Evolutionary conservation across 2,888 invertebrate genomes (phyloP).

Genomic region (Ernsta delagoae): DNA sequence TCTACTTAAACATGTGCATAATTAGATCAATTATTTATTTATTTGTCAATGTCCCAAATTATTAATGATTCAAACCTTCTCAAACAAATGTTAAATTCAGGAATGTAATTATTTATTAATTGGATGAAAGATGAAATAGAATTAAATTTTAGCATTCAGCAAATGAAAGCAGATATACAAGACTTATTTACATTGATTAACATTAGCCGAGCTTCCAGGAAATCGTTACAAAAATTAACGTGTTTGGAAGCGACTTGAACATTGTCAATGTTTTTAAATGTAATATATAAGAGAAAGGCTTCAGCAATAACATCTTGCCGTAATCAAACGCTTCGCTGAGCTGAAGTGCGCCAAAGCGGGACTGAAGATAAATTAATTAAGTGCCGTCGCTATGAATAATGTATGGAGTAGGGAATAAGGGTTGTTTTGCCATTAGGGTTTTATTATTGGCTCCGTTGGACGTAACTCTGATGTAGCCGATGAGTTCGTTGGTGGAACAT

Average conservation of each 20-base stretch:
- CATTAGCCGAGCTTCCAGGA: not conserved
- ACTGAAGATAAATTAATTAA: slow-evolving; percentile 47
- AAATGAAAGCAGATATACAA: no score
- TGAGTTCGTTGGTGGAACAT: not conserved
- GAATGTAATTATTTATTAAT: no score
- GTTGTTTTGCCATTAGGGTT: slow-evolving; percentile 37
- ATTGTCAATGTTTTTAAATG: slow-evolving; percentile 12
- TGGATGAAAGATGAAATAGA: no score
- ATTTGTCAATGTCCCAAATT: no score
- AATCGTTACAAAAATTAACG: not conserved
- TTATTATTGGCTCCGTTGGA: slow-evolving; percentile 33
- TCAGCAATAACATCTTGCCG: slow-evolving; percentile 40
- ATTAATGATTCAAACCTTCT: no score
- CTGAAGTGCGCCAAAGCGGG: slow-evolving; percentile 43
- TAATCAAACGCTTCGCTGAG: slow-evolving; percentile 50
- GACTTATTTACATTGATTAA: no score
- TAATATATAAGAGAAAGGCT: slow-evolving; percentile 29
- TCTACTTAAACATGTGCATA: no score
- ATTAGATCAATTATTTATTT: no score
- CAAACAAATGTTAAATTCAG: no score
- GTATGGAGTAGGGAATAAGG: slow-evolving; percentile 38
- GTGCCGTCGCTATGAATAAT: slow-evolving; percentile 45
- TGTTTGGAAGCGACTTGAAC: no score
- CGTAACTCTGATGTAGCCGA: slow-evolving; percentile 11
- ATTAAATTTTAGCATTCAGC: no score